These are phyloP conservation scores for Rhinopomastus cyanomelas DNA, from an alignment of 2,113 vertebrate genomes.

Conservation along the genomic window DNA sequence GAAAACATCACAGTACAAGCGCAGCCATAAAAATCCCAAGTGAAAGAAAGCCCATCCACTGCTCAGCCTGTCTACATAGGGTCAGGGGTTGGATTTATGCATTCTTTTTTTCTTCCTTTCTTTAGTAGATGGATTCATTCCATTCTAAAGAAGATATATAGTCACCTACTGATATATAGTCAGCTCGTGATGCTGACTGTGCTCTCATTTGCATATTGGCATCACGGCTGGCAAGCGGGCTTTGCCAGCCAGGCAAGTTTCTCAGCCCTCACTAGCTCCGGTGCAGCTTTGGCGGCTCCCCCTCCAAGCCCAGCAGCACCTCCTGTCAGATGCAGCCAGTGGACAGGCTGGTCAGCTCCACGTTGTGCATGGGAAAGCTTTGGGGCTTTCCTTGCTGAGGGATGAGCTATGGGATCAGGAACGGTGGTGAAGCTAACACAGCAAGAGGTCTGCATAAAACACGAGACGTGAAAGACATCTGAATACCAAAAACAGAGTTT, in stretches of 20 bases:
- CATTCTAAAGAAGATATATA: background rate
- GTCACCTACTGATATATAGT: background rate
- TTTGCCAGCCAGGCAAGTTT: background rate
- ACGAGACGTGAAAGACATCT: background rate
- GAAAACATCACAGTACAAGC: constrained; percentile 36
- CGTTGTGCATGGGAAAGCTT: rapidly evolving
- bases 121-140: background rate
- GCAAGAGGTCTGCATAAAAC: background rate
- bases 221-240: background rate
- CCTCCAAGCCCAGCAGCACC: background rate
- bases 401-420: background rate
- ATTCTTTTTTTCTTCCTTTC: background rate
- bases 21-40: background rate
- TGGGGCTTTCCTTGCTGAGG: background rate
- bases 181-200: background rate
- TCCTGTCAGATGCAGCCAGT: background rate
- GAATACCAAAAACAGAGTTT: background rate
- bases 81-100: background rate
- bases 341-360: background rate
- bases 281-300: too few species aligned
- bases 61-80: background rate
- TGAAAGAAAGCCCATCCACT: background rate
- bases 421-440: background rate
- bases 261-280: background rate
- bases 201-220: background rate